Evolutionary conservation across 2,113 vertebrate genomes (phyloP).

Genomic region (Genyomyrus donnyi): DNA sequence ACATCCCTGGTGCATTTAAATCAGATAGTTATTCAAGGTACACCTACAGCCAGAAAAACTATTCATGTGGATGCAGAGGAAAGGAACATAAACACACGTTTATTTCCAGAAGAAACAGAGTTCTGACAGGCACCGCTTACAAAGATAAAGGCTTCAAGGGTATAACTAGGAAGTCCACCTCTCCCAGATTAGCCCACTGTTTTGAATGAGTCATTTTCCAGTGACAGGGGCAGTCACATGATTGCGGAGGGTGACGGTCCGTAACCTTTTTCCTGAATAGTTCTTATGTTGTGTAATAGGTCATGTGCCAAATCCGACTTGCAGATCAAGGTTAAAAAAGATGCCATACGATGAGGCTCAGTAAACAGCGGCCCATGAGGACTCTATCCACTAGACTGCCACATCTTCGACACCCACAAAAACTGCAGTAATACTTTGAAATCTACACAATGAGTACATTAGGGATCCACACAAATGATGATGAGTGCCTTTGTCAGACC

Average conservation of each 20-base stretch:
- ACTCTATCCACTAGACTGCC: background rate
- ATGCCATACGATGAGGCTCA: background rate
- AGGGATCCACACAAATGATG: background rate
- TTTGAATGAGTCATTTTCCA: slow-evolving; percentile 18
- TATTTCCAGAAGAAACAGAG: background rate
- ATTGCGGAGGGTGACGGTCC: background rate
- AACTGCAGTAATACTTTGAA: background rate
- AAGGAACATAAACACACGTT: background rate
- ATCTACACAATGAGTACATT: background rate
- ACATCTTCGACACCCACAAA: background rate
- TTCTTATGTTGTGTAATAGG: background rate
- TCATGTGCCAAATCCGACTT: background rate
- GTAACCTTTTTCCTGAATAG: slow-evolving; percentile 13
- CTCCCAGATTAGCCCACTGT: slow-evolving; percentile 16
- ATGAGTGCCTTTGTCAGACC: background rate
- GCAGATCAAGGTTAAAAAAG: background rate
- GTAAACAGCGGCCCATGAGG: background rate
- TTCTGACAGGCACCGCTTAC: background rate
- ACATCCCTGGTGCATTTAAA: background rate
- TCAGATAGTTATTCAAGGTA: background rate
- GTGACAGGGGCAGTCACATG: slow-evolving; percentile 8
- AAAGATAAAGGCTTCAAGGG: slow-evolving; percentile 2
- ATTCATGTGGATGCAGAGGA: background rate
- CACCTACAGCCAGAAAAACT: background rate
- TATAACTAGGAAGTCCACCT: slow-evolving; percentile 11